These are phyloP conservation scores for Phoebastria nigripes DNA, from an alignment of 2,797 vertebrate species.

Conservation along the genomic window DNA sequence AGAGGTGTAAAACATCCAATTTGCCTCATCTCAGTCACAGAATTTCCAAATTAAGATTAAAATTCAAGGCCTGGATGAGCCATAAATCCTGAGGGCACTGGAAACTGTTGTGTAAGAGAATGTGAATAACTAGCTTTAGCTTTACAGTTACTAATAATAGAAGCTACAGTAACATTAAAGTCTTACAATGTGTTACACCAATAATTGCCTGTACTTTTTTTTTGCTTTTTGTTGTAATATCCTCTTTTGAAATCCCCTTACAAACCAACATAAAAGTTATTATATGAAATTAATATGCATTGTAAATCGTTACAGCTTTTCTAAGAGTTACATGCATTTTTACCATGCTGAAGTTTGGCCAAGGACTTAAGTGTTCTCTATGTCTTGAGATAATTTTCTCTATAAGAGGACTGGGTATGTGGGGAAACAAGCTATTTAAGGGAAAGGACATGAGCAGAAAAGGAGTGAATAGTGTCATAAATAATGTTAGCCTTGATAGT, in stretches of 20 bases:
- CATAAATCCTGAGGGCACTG: background rate
- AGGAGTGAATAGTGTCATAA: background rate
- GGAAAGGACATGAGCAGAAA: background rate
- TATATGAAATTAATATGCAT: background rate
- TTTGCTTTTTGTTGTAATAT: background rate
- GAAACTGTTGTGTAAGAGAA: background rate
- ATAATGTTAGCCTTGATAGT: background rate
- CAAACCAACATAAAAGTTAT: background rate
- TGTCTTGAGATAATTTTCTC: background rate
- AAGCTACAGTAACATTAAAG: background rate
- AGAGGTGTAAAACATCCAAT: background rate
- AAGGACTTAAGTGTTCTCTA: background rate
- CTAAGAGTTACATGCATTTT: background rate
- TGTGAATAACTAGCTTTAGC: background rate
- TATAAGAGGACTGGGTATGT: background rate
- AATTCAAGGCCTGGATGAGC: background rate
- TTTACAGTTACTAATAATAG: background rate
- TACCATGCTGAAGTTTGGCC: background rate
- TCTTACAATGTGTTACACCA: background rate
- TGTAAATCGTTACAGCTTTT: background rate
- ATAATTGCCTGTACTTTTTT: background rate
- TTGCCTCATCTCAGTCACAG: background rate
- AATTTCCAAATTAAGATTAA: background rate
- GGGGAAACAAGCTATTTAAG: background rate
- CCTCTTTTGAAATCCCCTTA: background rate